These are phyloP conservation scores for Parazoanthus atlanticus DNA, from an alignment of 92 coral and sea anemone species.

Conservation along the genomic window DNA sequence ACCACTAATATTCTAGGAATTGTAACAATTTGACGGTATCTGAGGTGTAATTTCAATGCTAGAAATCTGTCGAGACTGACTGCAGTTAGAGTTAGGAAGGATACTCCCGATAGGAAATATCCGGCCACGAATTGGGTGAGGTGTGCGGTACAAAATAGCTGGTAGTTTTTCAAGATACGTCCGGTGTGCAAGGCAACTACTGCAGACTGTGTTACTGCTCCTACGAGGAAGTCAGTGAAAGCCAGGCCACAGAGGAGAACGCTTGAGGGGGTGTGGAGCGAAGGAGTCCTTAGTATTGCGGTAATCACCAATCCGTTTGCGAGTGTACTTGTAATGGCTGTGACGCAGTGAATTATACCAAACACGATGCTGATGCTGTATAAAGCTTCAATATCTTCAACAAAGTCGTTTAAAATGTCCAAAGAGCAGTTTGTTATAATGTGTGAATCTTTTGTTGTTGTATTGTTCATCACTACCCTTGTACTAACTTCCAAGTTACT, in stretches of 20 bases:
- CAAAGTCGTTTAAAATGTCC: conserved; percentile 10
- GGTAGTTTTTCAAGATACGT: neutral
- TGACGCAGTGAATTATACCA: neutral
- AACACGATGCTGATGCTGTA: conserved; percentile 10
- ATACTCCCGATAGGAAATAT: neutral
- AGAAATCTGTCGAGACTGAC: conserved; percentile 12
- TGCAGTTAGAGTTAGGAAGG: conserved; percentile 15
- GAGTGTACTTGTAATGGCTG: neutral
- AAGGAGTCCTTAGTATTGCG: neutral
- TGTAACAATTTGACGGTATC: neutral
- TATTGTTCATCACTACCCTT: neutral
- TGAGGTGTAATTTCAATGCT: neutral
- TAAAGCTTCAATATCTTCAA: neutral
- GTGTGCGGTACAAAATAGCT: neutral
- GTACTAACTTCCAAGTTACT: neutral
- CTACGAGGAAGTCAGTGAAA: conserved; percentile 7
- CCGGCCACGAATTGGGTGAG: neutral
- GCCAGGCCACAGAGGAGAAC: conserved; percentile 11
- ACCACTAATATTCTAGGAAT: neutral
- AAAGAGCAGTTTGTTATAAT: conserved; percentile 17
- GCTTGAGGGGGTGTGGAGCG: conserved; percentile 11
- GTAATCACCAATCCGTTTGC: neutral
- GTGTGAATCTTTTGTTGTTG: neutral
- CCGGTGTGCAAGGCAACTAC: neutral
- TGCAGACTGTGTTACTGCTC: neutral